phyloP scores from a whole-genome alignment of 2,797 vertebrate genomes.

The Myotis planiceps region DNA sequence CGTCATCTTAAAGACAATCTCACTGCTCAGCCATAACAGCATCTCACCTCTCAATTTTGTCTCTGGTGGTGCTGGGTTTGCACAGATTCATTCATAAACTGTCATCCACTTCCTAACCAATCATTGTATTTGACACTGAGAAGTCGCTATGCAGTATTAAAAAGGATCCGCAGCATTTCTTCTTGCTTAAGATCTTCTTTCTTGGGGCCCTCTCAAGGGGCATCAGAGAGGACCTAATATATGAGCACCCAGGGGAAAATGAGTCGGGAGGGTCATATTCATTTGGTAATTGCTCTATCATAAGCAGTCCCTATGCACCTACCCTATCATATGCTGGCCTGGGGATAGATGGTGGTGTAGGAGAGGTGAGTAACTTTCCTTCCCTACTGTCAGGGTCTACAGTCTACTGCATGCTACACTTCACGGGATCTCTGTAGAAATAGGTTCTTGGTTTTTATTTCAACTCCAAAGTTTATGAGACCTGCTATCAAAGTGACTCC shows the following conservation, averaged over 20 bases:
- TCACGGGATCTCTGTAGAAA: not conserved
- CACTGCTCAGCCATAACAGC: not conserved
- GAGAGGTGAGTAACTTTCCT: not conserved
- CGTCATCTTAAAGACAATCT: not conserved
- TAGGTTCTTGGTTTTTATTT: not conserved
- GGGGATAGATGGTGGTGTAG: not conserved
- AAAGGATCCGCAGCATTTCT: not conserved
- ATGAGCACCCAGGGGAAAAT: not conserved
- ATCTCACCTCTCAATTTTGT: not conserved
- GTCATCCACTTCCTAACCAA: not conserved
- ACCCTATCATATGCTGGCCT: accelerated
- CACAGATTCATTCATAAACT: not conserved
- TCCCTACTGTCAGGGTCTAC: not conserved
- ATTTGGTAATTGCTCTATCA: not conserved
- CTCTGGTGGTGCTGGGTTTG: not conserved
- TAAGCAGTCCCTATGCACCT: not conserved
- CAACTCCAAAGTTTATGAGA: not conserved
- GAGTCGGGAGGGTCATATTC: not conserved
- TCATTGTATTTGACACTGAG: not conserved
- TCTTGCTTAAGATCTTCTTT: not conserved
- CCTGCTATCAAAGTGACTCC: not conserved
- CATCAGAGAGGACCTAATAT: not conserved
- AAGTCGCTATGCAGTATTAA: not conserved
- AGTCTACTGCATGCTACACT: not conserved
- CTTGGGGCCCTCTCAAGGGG: not conserved